A percentile compares a stretch with the other conserved stretches of the same genome.
Conservation (phyloP, 2,113 vertebrate genomes). For the Ictalurus furcatus region DNA sequence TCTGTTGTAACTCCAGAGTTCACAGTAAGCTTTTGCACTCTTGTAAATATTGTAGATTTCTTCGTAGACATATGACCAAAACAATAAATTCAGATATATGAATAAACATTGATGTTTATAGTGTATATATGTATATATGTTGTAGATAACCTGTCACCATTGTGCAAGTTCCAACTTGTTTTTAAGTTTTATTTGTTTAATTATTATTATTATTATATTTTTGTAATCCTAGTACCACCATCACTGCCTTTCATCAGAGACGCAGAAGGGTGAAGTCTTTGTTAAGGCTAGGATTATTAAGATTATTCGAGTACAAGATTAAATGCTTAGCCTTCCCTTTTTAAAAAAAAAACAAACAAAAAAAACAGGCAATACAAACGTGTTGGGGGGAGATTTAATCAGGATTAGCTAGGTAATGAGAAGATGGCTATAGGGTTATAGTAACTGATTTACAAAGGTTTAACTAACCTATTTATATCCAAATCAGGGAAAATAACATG, state of each 20-base stretch:
- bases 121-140: not conserved
- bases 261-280: not conserved
- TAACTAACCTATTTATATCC: not conserved
- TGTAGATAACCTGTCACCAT: not conserved
- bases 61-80: not conserved
- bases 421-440: not conserved
- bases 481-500: not conserved
- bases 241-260: not conserved
- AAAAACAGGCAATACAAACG: not conserved
- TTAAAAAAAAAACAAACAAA: no score
- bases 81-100: constrained; percentile 15
- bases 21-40: constrained; percentile 1
- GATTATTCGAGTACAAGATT: not conserved
- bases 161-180: not conserved
- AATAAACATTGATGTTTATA: constrained; percentile 13
- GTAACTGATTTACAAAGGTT: not conserved
- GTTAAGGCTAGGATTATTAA: not conserved
- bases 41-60: constrained; percentile 30
- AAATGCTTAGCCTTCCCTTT: not conserved
- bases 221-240: not conserved
- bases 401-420: not conserved
- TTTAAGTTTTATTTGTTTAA: no score
- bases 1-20: constrained; percentile 4
- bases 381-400: no score
- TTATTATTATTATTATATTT: not conserved